phyloP scores from a whole-genome alignment of 1,140 invertebrate genomes.

The Capitella teleta region DNA sequence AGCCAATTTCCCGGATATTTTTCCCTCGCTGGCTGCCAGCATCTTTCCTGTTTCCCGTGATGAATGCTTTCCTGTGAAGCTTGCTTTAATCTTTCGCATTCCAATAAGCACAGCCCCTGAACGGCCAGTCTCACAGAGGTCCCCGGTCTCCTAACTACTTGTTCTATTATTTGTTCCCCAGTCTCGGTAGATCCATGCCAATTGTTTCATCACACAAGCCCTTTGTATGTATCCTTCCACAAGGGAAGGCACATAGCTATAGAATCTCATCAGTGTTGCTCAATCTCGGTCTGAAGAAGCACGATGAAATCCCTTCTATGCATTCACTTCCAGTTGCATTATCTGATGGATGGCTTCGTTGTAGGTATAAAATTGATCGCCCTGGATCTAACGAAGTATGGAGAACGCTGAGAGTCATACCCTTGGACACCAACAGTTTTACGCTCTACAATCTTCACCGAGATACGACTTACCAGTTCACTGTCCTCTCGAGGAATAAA shows the following conservation, averaged over 20 bases:
- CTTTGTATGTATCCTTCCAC: not conserved
- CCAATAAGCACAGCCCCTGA: not conserved
- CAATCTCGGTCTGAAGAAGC: not conserved
- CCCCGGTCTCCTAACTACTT: not conserved
- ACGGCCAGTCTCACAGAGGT: not conserved
- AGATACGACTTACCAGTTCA: conserved; percentile 88
- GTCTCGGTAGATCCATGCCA: not conserved
- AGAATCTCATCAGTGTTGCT: no score
- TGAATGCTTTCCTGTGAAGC: not conserved
- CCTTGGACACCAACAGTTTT: conserved; percentile 70
- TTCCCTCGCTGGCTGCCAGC: not conserved
- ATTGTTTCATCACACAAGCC: not conserved
- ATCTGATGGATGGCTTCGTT: not conserved
- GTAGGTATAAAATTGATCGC: conserved; percentile 4
- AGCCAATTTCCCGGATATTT: no score
- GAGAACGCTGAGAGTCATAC: conserved; percentile 25
- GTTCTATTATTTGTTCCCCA: not conserved
- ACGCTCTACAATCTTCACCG: conserved; percentile 82
- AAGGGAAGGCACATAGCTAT: not conserved
- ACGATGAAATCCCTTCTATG: not conserved
- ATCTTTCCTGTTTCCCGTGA: not conserved
- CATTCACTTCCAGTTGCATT: not conserved
- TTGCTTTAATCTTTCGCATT: not conserved
- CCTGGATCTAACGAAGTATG: conserved; percentile 15
- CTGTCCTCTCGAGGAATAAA: conserved; percentile 86